Percentiles rank a stretch among this genome's conserved stretches.
These are phyloP conservation scores for Pterocles burchelli DNA, from an alignment of 2,113 vertebrate genomes.

Conservation along the genomic window DNA sequence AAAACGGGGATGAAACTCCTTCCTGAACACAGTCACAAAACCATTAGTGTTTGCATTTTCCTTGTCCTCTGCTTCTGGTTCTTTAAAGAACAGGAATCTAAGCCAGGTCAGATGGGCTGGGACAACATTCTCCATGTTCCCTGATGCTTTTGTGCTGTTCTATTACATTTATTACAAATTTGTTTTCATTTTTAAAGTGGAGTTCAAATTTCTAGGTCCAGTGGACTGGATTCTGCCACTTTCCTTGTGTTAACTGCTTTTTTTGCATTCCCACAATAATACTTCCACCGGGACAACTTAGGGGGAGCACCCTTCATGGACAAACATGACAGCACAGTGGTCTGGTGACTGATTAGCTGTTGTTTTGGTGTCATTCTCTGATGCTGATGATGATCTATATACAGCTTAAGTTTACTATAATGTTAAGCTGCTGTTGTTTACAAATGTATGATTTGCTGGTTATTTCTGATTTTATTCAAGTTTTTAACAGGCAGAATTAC, in stretches of 20 bases:
- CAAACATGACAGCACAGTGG: neutral
- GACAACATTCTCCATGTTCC: neutral
- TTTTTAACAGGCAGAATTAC: slow-evolving; percentile 68
- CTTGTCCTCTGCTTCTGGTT: neutral
- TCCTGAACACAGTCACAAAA: neutral
- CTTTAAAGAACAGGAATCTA: neutral
- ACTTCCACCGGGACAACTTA: neutral
- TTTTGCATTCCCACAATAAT: neutral
- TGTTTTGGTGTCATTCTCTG: neutral
- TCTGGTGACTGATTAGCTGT: neutral
- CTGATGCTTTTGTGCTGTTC: neutral
- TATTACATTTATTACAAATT: no score
- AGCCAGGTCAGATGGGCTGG: neutral
- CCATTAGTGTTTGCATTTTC: neutral
- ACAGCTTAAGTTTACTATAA: neutral
- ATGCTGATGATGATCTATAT: neutral
- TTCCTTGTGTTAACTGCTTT: neutral
- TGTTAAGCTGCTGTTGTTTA: neutral
- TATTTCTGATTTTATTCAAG: slow-evolving; percentile 46
- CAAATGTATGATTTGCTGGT: neutral
- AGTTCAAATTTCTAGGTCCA: neutral
- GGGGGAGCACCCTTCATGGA: neutral
- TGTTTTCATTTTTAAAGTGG: neutral
- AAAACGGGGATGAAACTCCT: neutral
- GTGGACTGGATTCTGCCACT: neutral